These are phyloP conservation scores for Monoplex corrugatus DNA, from an alignment of 2,888 invertebrate species.

Conservation along the genomic window DNA sequence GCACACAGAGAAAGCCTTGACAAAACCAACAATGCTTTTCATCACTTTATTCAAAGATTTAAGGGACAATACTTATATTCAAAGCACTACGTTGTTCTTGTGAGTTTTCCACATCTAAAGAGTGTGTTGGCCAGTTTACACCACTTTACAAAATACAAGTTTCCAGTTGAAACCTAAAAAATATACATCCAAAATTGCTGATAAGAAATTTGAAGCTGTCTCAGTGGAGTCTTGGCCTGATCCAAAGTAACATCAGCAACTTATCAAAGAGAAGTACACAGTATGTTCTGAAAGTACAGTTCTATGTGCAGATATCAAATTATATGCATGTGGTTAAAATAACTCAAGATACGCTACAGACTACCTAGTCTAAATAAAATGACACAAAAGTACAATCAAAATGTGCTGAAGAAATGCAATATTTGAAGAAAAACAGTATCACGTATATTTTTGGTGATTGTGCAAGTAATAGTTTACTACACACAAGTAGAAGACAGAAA, in stretches of 20 bases:
- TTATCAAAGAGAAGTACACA: not conserved
- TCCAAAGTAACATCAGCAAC: not conserved
- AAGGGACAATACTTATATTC: slow-evolving; percentile 34
- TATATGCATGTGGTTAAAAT: not conserved
- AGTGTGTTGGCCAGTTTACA: slow-evolving; percentile 28
- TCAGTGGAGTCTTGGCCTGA: not conserved
- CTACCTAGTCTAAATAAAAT: slow-evolving; percentile 30
- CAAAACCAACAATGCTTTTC: not conserved
- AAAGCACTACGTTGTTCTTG: slow-evolving; percentile 32
- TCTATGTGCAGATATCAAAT: not conserved
- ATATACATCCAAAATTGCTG: not conserved
- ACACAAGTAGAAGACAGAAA: not conserved
- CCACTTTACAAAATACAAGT: slow-evolving; percentile 28
- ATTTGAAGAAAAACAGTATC: not conserved
- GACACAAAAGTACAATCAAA: too few species aligned
- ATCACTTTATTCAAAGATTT: slow-evolving; percentile 34
- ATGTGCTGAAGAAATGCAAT: slow-evolving; percentile 10
- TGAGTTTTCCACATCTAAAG: slow-evolving; percentile 28
- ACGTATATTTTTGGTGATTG: not conserved
- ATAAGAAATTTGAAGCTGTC: not conserved
- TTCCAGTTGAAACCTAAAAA: slow-evolving; percentile 20
- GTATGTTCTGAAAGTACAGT: not conserved
- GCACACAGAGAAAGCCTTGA: not conserved
- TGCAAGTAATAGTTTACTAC: slow-evolving; percentile 5
- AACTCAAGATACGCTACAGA: not conserved